These are phyloP conservation scores for Exaiptasia diaphana DNA, from an alignment of 64 coral and sea anemone species.

Conservation along the genomic window DNA sequence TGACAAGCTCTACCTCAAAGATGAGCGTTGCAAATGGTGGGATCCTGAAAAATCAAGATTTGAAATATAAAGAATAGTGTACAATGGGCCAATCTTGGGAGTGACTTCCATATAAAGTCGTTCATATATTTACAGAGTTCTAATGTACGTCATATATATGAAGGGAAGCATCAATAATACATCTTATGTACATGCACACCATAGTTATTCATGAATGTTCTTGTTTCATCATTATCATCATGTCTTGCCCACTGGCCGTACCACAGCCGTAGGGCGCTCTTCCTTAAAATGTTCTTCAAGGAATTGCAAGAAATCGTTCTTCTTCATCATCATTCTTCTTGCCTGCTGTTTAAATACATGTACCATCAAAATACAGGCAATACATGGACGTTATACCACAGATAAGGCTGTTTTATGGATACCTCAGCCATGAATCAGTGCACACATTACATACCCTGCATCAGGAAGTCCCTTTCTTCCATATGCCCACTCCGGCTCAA, in stretches of 20 bases:
- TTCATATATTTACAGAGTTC: no score
- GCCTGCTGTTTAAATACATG: no score
- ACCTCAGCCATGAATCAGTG: not conserved
- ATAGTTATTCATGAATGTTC: no score
- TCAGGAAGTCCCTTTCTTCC: slow-evolving; percentile 86
- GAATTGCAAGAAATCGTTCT: no score
- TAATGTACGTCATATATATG: not conserved
- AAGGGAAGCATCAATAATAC: not conserved
- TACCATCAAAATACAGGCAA: no score
- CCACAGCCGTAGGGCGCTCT: no score
- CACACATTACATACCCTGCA: slow-evolving; percentile 43
- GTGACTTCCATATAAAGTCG: not conserved
- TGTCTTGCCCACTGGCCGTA: no score
- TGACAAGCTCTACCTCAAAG: slow-evolving; percentile 67
- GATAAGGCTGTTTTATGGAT: no score
- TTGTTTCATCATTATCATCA: no score
- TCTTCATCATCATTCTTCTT: no score
- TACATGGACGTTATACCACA: no score
- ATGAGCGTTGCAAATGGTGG: slow-evolving; percentile 58
- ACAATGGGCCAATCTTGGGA: not conserved
- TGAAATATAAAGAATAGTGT: not conserved
- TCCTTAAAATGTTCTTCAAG: no score
- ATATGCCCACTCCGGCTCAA: slow-evolving; percentile 93
- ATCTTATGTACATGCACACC: not conserved
- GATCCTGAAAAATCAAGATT: not conserved